Percentiles rank a stretch among this genome's conserved stretches.
phyloP scores from a whole-genome alignment of 1,140 invertebrate genomes.

The Neodiprion pinetum region DNA sequence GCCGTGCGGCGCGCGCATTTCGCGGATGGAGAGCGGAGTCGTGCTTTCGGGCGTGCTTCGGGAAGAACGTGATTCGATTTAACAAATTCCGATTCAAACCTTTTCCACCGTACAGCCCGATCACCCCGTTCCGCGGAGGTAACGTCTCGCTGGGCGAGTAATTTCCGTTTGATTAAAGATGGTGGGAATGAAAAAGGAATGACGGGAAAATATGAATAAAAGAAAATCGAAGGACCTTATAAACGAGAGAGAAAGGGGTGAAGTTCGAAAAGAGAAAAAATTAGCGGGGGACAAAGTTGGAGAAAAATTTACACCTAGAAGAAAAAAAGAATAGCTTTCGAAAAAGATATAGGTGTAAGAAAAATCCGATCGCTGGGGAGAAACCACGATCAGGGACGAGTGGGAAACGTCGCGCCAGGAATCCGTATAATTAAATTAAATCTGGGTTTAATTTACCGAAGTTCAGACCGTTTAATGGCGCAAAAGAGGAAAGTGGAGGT shows the following conservation, averaged over 20 bases:
- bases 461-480: slow-evolving; percentile 9
- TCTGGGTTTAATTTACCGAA: slow-evolving; percentile 39
- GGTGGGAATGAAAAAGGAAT: slow-evolving; percentile 8
- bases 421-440: slow-evolving; percentile 50
- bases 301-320: background rate
- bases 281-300: background rate
- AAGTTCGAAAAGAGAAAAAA: background rate
- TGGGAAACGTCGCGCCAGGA: background rate
- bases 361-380: slow-evolving; percentile 29
- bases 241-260: background rate
- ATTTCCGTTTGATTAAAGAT: slow-evolving; percentile 56
- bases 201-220: slow-evolving; percentile 21
- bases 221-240: background rate
- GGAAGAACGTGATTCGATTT: slow-evolving; percentile 57
- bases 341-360: slow-evolving; percentile 29
- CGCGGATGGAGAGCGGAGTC: slow-evolving; percentile 23
- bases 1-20: slow-evolving; percentile 11
- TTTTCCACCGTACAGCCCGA: slow-evolving; percentile 42
- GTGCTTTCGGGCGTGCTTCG: slow-evolving; percentile 15
- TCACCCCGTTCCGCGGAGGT: slow-evolving; percentile 36
- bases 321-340: background rate
- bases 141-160: slow-evolving; percentile 48
- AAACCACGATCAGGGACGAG: slow-evolving; percentile 36
- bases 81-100: slow-evolving; percentile 57
- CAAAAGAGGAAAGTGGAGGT: background rate